These are phyloP conservation scores for Stylophora pistillata DNA, from an alignment of 64 coral and sea anemone species.

Conservation along the genomic window DNA sequence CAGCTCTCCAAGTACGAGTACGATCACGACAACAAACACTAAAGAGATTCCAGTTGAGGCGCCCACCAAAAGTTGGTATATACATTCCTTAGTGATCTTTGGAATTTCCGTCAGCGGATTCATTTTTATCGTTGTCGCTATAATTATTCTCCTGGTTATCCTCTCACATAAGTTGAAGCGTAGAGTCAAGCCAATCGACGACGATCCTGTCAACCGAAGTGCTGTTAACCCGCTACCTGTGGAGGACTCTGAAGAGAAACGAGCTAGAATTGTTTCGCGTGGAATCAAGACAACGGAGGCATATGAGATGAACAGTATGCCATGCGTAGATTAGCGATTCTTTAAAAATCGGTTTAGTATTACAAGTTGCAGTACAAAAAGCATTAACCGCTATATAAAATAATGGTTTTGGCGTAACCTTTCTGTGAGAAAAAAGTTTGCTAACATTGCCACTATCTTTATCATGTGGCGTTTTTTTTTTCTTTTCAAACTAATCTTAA, in stretches of 20 bases:
- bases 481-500: no score
- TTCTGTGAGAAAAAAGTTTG: no score
- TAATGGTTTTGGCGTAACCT: no score
- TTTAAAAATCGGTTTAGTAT: no score
- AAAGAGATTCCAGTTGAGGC: not conserved
- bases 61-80: conserved; percentile 29
- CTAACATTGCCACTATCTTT: no score
- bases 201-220: conserved; percentile 14
- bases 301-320: conserved; percentile 9
- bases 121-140: not conserved
- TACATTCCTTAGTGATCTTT: not conserved
- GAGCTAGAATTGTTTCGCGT: not conserved
- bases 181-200: not conserved
- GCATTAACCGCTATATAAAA: no score
- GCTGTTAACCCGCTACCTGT: not conserved
- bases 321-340: not conserved
- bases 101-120: not conserved
- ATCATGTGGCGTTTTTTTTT: no score
- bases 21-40: not conserved
- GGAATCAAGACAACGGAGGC: not conserved
- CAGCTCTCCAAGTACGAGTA: not conserved
- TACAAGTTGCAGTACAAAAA: no score
- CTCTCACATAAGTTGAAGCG: conserved; percentile 12
- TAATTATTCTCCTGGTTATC: not conserved
- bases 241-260: conserved; percentile 3